Evolutionary conservation across 37 sponge, comb jelly and placozoan genomes (phyloP).

Genomic region (Beroe forskalii): DNA sequence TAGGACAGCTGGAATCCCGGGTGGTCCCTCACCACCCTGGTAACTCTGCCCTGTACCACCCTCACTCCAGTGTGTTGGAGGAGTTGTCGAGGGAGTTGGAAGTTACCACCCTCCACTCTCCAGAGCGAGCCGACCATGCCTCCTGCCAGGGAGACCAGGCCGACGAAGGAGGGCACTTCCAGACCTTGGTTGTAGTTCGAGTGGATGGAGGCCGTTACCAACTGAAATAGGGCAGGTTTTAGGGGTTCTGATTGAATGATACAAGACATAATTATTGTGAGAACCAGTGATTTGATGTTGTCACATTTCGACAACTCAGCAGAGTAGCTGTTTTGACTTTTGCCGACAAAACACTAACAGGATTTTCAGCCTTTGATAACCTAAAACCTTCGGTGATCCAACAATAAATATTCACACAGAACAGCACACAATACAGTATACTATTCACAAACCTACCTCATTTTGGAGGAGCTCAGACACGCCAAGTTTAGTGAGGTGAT

Average conservation of each 20-base stretch:
- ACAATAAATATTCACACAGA: no score
- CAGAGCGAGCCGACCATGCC: conserved; percentile 11
- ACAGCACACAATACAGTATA: no score
- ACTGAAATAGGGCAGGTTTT: no score
- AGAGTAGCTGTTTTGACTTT: no score
- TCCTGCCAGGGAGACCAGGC: background rate
- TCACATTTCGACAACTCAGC: no score
- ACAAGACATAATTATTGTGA: no score
- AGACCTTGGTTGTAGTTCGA: conserved; percentile 54
- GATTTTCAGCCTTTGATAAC: no score
- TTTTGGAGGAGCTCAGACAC: conserved; percentile 5
- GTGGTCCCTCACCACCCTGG: background rate
- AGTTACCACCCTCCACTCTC: conserved; percentile 26
- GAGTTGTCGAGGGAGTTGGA: background rate
- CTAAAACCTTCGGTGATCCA: no score
- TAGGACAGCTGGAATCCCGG: background rate
- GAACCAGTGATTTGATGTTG: no score
- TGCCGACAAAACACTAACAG: no score
- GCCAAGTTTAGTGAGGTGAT: background rate
- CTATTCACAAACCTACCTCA: conserved; percentile 39
- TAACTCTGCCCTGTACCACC: background rate
- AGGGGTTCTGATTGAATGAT: no score
- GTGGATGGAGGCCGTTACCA: background rate
- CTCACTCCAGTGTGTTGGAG: background rate
- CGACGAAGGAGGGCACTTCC: background rate